Evolutionary conservation across 2,797 vertebrate genomes (phyloP).

Genomic region (Typhlichthys eigenmanni): DNA sequence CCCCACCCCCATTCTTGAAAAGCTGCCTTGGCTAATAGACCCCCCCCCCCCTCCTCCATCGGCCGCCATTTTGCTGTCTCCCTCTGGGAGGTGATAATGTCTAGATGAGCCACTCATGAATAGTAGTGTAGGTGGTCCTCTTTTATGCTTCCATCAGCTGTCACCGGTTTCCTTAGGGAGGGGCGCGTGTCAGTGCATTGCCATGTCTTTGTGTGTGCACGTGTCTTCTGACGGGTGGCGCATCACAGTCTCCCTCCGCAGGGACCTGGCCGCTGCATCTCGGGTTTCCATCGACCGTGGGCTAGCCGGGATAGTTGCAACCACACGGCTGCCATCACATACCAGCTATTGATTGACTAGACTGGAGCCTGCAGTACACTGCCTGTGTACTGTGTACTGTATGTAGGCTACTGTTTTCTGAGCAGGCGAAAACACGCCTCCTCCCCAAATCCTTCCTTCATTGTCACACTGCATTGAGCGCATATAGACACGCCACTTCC

Average conservation of each 20-base stretch:
- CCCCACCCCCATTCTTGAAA: background rate
- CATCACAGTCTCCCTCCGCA: background rate
- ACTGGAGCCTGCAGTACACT: background rate
- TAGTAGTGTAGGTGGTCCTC: background rate
- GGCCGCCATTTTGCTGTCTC: slow-evolving; percentile 43
- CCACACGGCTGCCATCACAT: slow-evolving; percentile 3
- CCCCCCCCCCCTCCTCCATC: background rate
- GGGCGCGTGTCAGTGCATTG: background rate
- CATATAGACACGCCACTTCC: background rate
- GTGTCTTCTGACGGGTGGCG: background rate
- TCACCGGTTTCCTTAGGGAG: background rate
- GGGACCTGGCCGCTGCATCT: background rate
- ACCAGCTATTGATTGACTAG: slow-evolving; percentile 19
- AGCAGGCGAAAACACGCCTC: no score
- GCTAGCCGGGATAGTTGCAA: slow-evolving; percentile 15
- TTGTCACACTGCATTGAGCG: background rate
- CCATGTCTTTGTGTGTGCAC: slow-evolving; percentile 4
- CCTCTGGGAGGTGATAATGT: slow-evolving; percentile 16
- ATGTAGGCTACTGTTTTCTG: no score
- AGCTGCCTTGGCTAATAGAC: no score
- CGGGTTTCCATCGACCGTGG: slow-evolving; percentile 11
- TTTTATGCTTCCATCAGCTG: no score
- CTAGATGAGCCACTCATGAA: slow-evolving; percentile 18
- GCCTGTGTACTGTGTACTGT: no score
- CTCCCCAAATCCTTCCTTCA: background rate